These are phyloP conservation scores for Melanotaenia trifasciata DNA, from an alignment of 2,797 vertebrate genomes.

Conservation along the genomic window DNA sequence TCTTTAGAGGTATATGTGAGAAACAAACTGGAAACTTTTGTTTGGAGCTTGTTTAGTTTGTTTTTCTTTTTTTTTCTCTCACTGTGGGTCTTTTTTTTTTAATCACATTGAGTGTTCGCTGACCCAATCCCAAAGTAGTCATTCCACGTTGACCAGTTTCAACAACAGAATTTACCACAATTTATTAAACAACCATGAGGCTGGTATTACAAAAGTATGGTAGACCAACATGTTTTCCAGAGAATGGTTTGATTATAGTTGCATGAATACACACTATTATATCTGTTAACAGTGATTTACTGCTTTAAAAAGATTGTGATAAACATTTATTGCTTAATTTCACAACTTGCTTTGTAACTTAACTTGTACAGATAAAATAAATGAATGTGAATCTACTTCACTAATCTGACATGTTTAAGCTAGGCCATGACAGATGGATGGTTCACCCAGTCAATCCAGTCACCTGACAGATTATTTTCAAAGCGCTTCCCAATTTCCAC, in stretches of 20 bases:
- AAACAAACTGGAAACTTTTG: slow-evolving; percentile 10
- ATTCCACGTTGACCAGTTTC: slow-evolving; percentile 1
- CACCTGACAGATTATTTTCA: background rate
- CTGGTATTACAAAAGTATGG: slow-evolving; percentile 28
- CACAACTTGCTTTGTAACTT: slow-evolving; percentile 39
- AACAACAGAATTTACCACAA: slow-evolving; percentile 25
- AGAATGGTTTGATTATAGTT: slow-evolving; percentile 38
- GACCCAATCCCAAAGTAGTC: background rate
- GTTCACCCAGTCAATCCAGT: background rate
- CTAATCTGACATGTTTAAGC: background rate
- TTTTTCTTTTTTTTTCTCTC: background rate
- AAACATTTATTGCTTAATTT: slow-evolving; percentile 56
- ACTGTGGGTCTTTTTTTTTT: slow-evolving; percentile 4
- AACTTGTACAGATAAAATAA: slow-evolving; percentile 12
- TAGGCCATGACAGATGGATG: background rate
- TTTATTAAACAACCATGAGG: slow-evolving; percentile 36
- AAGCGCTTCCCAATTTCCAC: background rate
- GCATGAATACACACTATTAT: slow-evolving; percentile 17
- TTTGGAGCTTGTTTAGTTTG: background rate
- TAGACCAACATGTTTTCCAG: slow-evolving; percentile 48
- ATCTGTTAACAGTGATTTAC: slow-evolving; percentile 40
- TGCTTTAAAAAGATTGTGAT: slow-evolving; percentile 49
- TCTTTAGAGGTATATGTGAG: slow-evolving; percentile 40
- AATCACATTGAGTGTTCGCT: slow-evolving; percentile 21
- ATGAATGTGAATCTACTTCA: background rate